A percentile compares a stretch with the other conserved stretches of the same genome.
Evolutionary conservation across 2,888 invertebrate species (phyloP).

Genomic region (Polydesmus complanatus): DNA sequence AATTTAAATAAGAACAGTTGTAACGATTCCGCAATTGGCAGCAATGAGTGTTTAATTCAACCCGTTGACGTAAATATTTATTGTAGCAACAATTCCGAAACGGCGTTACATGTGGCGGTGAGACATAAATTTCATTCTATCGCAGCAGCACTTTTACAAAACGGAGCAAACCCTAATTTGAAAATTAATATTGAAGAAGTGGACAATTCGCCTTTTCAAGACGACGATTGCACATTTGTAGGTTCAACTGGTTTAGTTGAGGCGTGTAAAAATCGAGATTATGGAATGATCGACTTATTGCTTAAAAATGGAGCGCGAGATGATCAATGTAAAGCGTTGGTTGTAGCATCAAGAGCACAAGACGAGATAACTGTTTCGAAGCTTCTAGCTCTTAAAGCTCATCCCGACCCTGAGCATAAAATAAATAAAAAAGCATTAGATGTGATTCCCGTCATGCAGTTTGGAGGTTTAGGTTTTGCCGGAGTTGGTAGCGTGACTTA

Average conservation of each 20-base stretch:
- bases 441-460: slow-evolving; percentile 34
- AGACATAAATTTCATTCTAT: slow-evolving; percentile 60
- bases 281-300: slow-evolving; percentile 58
- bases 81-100: slow-evolving; percentile 62
- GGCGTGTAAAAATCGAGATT: slow-evolving; percentile 52
- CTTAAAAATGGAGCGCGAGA: slow-evolving; percentile 72
- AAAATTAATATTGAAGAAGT: slow-evolving; percentile 40
- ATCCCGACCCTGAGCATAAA: slow-evolving; percentile 81
- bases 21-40: slow-evolving; percentile 16
- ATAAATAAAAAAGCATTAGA: slow-evolving; percentile 77
- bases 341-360: slow-evolving; percentile 55
- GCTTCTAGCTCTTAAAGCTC: slow-evolving; percentile 69
- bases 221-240: slow-evolving; percentile 21
- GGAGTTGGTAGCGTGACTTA: slow-evolving; percentile 40
- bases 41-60: slow-evolving; percentile 37
- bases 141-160: slow-evolving; percentile 50
- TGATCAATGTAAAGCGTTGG: slow-evolving; percentile 66
- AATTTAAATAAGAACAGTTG: slow-evolving; percentile 42
- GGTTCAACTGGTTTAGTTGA: slow-evolving; percentile 47
- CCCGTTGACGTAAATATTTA: slow-evolving; percentile 60
- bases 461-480: slow-evolving; percentile 22
- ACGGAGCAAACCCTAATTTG: slow-evolving; percentile 70
- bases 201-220: slow-evolving; percentile 22
- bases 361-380: slow-evolving; percentile 64
- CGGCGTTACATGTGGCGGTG: slow-evolving; percentile 68